These are phyloP conservation scores for Vombatus ursinus DNA, from an alignment of 2,113 vertebrate genomes.

Conservation along the genomic window DNA sequence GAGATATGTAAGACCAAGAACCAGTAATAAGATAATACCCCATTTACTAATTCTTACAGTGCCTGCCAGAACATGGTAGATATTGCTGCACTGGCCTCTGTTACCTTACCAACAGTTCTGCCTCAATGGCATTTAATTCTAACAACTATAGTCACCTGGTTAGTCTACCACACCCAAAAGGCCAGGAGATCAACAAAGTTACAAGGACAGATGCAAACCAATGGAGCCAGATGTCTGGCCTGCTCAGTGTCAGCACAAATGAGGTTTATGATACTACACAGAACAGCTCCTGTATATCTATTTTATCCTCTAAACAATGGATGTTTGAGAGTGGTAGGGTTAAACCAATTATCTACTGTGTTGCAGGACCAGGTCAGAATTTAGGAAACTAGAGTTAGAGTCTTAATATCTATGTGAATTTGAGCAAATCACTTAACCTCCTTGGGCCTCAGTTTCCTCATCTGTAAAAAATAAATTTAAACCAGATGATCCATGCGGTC, in stretches of 20 bases:
- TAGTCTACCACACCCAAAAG: not conserved
- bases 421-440: not conserved
- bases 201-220: not conserved
- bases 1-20: not conserved
- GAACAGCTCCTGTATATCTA: not conserved
- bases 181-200: not conserved
- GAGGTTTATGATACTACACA: not conserved
- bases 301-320: not conserved
- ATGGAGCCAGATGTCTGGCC: not conserved
- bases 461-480: not conserved
- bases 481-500: not conserved
- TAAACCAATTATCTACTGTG: not conserved
- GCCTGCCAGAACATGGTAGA: not conserved
- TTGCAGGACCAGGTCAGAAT: not conserved
- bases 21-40: not conserved
- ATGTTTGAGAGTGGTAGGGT: not conserved
- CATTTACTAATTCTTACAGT: not conserved
- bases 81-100: not conserved
- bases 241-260: not conserved
- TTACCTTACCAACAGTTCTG: not conserved
- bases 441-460: not conserved
- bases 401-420: not conserved
- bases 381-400: not conserved
- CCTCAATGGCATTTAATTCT: not conserved
- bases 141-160: not conserved